These are phyloP conservation scores for Hylaeus anthracinus DNA, from an alignment of 1,140 invertebrate genomes.

Conservation along the genomic window DNA sequence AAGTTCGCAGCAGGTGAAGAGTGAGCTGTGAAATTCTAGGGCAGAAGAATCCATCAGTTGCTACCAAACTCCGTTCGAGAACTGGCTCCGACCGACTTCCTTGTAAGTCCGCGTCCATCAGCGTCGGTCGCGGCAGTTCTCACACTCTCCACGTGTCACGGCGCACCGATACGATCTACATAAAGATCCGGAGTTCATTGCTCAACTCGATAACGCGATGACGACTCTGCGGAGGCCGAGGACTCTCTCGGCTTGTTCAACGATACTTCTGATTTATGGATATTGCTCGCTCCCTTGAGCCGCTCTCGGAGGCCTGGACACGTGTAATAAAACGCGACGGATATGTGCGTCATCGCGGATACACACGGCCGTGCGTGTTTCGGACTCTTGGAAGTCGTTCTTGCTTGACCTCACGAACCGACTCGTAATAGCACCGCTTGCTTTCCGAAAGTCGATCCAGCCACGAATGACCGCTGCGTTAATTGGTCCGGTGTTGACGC, in stretches of 20 bases:
- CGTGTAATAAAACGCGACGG: slow-evolving; percentile 71
- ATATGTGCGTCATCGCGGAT: slow-evolving; percentile 54
- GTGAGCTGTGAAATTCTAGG: slow-evolving; percentile 5
- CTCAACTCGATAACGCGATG: slow-evolving; percentile 71
- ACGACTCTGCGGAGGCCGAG: slow-evolving; percentile 26
- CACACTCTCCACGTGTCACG: slow-evolving; percentile 73
- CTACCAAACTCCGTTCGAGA: slow-evolving; percentile 14
- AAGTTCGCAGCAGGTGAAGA: too few relatives aligned
- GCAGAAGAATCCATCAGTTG: slow-evolving; percentile 20
- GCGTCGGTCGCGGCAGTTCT: slow-evolving; percentile 66
- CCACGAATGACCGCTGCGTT: slow-evolving; percentile 36
- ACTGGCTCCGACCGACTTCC: slow-evolving; percentile 2
- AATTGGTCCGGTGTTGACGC: slow-evolving; percentile 50
- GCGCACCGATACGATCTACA: slow-evolving; percentile 68
- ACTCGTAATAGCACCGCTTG: slow-evolving; percentile 29
- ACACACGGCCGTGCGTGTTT: slow-evolving; percentile 16
- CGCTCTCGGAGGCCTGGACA: slow-evolving; percentile 50
- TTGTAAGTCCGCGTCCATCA: slow-evolving; percentile 26
- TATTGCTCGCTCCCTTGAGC: slow-evolving; percentile 62
- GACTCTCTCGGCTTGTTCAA: slow-evolving; percentile 53
- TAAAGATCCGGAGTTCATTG: slow-evolving; percentile 64
- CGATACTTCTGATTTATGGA: slow-evolving; percentile 74
- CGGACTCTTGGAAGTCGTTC: slow-evolving; percentile 56
- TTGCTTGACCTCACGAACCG: slow-evolving; percentile 63
- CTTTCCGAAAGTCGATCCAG: slow-evolving; percentile 70